phyloP scores from a whole-genome alignment of 1,140 invertebrate genomes.

The Drosophila guanche region DNA sequence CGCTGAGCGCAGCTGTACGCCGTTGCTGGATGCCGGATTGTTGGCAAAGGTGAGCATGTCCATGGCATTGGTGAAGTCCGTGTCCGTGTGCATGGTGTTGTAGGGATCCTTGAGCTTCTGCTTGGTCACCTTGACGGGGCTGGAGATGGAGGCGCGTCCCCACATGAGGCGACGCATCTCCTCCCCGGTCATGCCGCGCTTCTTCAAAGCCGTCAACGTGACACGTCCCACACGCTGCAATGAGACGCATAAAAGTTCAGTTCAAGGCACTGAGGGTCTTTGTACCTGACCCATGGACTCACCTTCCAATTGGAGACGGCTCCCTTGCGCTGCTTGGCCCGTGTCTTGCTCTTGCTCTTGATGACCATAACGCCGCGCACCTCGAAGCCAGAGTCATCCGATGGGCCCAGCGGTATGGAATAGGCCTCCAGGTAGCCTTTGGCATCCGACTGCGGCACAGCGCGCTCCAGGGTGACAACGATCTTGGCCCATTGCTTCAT shows the following conservation, averaged over 20 bases:
- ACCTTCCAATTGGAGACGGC: conserved; percentile 99
- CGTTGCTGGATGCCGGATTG: conserved; percentile 79
- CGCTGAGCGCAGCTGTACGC: conserved; percentile 44
- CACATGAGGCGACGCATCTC: conserved; percentile 93
- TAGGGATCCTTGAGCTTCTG: conserved; percentile 84
- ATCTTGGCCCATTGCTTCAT: conserved; percentile 99
- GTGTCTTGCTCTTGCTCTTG: conserved; percentile 97
- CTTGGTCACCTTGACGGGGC: conserved; percentile 88
- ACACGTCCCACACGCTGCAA: conserved; percentile 92
- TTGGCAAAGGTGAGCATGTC: conserved; percentile 92
- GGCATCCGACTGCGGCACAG: conserved; percentile 94
- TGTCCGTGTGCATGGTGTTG: conserved; percentile 60
- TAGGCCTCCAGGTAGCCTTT: conserved; percentile 97
- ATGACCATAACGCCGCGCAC: conserved; percentile 98
- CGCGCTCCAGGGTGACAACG: conserved; percentile 96
- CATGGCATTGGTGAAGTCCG: conserved; percentile 88
- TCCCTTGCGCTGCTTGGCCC: conserved; percentile 97
- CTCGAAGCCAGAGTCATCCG: conserved; percentile 91
- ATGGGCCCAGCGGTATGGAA: conserved; percentile 94
- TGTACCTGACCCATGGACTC: not conserved
- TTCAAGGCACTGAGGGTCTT: not conserved
- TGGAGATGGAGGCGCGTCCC: conserved; percentile 93
- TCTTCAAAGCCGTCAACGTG: conserved; percentile 91
- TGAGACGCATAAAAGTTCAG: too few relatives aligned
- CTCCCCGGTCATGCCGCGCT: conserved; percentile 93